These are phyloP conservation scores for Calliphora vomitoria DNA, from an alignment of 2,888 invertebrate genomes.

Conservation along the genomic window DNA sequence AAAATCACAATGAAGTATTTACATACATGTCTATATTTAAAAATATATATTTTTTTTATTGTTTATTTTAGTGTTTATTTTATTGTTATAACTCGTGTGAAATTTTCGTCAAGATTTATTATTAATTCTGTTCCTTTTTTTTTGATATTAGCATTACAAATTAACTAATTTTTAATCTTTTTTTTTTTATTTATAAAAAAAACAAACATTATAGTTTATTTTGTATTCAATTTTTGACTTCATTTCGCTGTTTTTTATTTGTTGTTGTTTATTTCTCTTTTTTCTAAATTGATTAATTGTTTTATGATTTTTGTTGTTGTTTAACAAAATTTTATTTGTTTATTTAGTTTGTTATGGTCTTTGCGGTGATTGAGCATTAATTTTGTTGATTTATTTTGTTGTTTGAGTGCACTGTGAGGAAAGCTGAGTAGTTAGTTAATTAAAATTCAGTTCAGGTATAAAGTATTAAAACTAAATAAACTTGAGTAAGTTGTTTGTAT, in stretches of 20 bases:
- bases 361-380: background rate
- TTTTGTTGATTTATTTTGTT: background rate
- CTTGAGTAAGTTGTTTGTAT: background rate
- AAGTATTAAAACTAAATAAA: background rate
- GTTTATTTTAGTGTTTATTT: background rate
- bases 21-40: background rate
- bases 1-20: background rate
- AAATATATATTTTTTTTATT: background rate
- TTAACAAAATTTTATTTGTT: background rate
- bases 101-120: background rate
- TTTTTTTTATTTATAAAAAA: background rate
- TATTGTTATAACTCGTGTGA: background rate
- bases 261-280: background rate
- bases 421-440: background rate
- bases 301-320: background rate
- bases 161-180: background rate
- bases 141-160: background rate
- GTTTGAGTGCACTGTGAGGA: background rate
- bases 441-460: background rate
- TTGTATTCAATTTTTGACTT: background rate
- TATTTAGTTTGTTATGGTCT: background rate
- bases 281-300: slow-evolving; percentile 6
- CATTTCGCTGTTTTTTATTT: no score
- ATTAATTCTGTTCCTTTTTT: background rate
- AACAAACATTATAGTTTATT: background rate